Percentiles rank a stretch among this genome's conserved stretches.
These are phyloP conservation scores for Melinaea marsaeus DNA, from an alignment of 2,888 invertebrate species.

Conservation along the genomic window DNA sequence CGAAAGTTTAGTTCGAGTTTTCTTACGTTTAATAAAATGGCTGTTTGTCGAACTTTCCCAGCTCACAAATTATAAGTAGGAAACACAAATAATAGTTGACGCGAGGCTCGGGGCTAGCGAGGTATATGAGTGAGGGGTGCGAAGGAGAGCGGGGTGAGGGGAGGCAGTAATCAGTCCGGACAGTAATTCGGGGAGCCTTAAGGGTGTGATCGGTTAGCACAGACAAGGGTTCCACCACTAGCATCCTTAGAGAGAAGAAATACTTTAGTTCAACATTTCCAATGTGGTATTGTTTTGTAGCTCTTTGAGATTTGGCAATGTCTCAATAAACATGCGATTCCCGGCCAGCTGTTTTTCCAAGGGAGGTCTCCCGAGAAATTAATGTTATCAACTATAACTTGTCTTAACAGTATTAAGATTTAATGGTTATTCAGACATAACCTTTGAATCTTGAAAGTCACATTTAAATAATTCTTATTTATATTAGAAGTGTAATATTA, in stretches of 20 bases:
- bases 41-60: conserved; percentile 70
- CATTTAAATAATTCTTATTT: neutral
- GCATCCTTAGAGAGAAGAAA: conserved; percentile 74
- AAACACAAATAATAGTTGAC: conserved; percentile 76
- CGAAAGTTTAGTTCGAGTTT: conserved; percentile 60
- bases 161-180: conserved; percentile 71
- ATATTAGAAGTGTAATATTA: conserved; percentile 9
- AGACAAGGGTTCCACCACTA: conserved; percentile 73
- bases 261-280: conserved; percentile 75
- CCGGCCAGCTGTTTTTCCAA: conserved; percentile 68
- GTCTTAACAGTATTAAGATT: neutral
- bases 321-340: conserved; percentile 73
- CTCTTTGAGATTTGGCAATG: conserved; percentile 75
- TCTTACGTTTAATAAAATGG: conserved; percentile 71
- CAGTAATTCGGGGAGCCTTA: conserved; percentile 75
- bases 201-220: conserved; percentile 76
- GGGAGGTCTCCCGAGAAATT: conserved; percentile 74
- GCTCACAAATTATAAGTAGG: conserved; percentile 72
- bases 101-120: conserved; percentile 54
- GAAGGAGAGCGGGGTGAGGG: conserved; percentile 40
- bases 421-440: neutral
- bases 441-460: neutral
- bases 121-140: conserved; percentile 39
- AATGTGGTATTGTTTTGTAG: conserved; percentile 76
- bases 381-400: conserved; percentile 66